Percentiles rank a stretch among this genome's conserved stretches.
phyloP scores from a whole-genome alignment of 2,888 invertebrate genomes.

The Brachyptera putata region DNA sequence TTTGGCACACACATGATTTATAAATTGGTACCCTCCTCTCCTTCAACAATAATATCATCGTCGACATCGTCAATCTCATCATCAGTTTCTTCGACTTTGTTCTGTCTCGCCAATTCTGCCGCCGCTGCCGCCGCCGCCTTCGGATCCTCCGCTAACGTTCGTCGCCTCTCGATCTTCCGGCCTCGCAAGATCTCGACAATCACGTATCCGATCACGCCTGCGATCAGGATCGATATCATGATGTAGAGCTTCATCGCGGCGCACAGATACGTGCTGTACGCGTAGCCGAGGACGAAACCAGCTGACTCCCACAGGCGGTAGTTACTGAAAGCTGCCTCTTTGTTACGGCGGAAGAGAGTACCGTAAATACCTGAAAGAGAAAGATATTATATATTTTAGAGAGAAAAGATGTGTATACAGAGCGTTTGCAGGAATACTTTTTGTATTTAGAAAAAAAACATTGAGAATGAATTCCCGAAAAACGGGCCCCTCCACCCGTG shows the following conservation, averaged over 20 bases:
- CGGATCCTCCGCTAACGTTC: constrained; percentile 65
- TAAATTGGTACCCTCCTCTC: too few relatives aligned
- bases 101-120: constrained; percentile 50
- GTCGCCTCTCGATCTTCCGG: constrained; percentile 73
- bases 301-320: constrained; percentile 86
- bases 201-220: constrained; percentile 73
- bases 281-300: constrained; percentile 86
- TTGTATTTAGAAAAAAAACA: not conserved
- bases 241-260: constrained; percentile 83
- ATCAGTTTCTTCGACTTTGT: constrained; percentile 66
- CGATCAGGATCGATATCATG: constrained; percentile 67
- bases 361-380: constrained; percentile 71
- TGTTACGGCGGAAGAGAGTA: constrained; percentile 79
- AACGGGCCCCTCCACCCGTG: too few relatives aligned
- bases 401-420: too few relatives aligned
- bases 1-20: too few relatives aligned
- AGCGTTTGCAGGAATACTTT: not conserved
- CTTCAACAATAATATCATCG: constrained; percentile 65
- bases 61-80: constrained; percentile 84
- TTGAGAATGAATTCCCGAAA: too few relatives aligned
- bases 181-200: constrained; percentile 77
- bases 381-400: constrained; percentile 24
- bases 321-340: constrained; percentile 89
- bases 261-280: constrained; percentile 82
- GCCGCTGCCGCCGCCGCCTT: constrained; percentile 60